These are phyloP conservation scores for Hyperoodon ampullatus DNA, from an alignment of 2,113 vertebrate species.

Conservation along the genomic window DNA sequence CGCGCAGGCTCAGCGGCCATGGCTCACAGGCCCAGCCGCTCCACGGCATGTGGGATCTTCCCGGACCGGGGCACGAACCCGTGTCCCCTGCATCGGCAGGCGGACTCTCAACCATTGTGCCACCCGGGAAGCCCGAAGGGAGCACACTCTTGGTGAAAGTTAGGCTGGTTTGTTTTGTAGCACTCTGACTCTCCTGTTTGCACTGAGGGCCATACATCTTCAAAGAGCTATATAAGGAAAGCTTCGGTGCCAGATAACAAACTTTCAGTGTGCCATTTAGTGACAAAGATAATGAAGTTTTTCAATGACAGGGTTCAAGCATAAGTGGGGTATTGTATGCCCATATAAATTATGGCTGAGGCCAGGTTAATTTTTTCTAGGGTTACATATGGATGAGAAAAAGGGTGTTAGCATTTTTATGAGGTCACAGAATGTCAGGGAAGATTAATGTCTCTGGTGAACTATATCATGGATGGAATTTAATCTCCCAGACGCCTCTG, in stretches of 20 bases:
- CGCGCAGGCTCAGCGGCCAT: too few species aligned
- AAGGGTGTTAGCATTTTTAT: slow-evolving; percentile 69
- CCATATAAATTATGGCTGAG: slow-evolving; percentile 13
- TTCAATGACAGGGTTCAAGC: background rate
- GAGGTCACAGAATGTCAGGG: slow-evolving; percentile 42
- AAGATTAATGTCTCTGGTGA: slow-evolving; percentile 69
- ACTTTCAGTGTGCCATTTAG: slow-evolving; percentile 5
- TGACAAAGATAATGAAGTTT: background rate
- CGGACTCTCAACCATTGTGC: too few species aligned
- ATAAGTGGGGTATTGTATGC: background rate
- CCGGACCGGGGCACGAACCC: too few species aligned
- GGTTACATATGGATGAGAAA: slow-evolving; percentile 46
- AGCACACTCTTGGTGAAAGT: background rate
- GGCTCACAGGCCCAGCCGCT: too few species aligned
- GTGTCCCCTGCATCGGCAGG: too few species aligned
- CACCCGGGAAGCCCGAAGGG: background rate
- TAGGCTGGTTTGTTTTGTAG: background rate
- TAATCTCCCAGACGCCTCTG: slow-evolving; percentile 71
- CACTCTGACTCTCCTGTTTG: background rate
- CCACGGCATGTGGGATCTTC: too few species aligned
- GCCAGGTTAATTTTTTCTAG: slow-evolving; percentile 51
- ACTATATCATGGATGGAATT: slow-evolving; percentile 60
- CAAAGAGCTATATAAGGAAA: background rate
- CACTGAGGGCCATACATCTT: background rate
- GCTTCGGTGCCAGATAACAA: background rate